These are phyloP conservation scores for Anguilla pacifica DNA, from an alignment of 2,797 vertebrate species.

Conservation along the genomic window DNA sequence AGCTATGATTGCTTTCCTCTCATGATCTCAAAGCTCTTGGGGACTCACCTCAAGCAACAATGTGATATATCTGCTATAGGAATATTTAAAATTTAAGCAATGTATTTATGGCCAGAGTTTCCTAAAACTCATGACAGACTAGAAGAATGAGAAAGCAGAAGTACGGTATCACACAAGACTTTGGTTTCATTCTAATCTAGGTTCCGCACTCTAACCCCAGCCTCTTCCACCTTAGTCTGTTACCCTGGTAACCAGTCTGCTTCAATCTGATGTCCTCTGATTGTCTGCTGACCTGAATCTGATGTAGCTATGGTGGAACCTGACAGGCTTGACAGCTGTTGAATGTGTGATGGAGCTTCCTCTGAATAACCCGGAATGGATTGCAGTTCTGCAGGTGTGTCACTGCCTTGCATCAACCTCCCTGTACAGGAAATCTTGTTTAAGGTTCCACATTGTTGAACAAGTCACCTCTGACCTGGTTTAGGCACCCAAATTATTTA, in stretches of 20 bases:
- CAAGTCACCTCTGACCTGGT: neutral
- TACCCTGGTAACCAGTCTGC: constrained; percentile 12
- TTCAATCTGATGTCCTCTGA: neutral
- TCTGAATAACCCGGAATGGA: neutral
- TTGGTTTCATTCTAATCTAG: neutral
- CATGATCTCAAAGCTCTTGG: neutral
- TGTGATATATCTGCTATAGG: neutral
- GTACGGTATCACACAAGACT: neutral
- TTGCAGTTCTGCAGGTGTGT: neutral
- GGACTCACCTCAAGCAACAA: neutral
- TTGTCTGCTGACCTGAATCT: neutral
- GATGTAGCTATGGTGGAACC: neutral
- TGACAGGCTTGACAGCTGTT: neutral
- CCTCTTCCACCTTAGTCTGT: neutral
- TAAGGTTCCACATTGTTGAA: neutral
- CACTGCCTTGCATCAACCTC: neutral
- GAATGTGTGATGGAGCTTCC: neutral
- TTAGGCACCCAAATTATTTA: neutral
- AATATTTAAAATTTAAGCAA: neutral
- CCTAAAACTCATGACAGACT: neutral
- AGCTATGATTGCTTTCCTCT: neutral
- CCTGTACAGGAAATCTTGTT: neutral
- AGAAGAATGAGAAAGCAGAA: neutral
- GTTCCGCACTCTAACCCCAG: neutral
- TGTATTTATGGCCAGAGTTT: neutral